Evolutionary conservation across 2,797 vertebrate genomes (phyloP), one percentile per base, ranked within the genome.

Genomic region (Pelochelys cantorii): DNA sequence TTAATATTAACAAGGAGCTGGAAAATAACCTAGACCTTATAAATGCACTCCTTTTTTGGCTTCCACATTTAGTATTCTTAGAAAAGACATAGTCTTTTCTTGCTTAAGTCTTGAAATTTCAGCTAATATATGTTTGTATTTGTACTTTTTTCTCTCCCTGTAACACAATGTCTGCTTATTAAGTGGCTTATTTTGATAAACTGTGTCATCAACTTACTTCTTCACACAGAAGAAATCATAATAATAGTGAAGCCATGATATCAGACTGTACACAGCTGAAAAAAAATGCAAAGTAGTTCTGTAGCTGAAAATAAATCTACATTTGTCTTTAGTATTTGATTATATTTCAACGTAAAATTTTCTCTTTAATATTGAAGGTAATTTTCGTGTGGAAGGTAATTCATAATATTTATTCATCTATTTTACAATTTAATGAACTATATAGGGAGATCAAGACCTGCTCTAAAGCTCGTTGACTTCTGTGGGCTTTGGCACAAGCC

Each of bases 21-120:
- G 18, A 37, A 71, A 71, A 56, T n/a, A 56, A 27, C 9, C 23
- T 42, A 14, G 12, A 29, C 13, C 48, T 77, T 71, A 10, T 20
- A 68, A 13, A 0, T 0, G 0, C 65, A 59, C 68, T 65, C 62
- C 59, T 13, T 83, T 5, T 81, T 60, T 91, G 42, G 42, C 12
- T 81, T 52, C 75, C 27, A 31, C 59, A 37, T 59, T 42, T 71
- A 82, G 15, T 74, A 48, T 42, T 82, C 65, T 90, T 88, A 90
- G 90, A 85, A 68, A 74, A 81, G 34, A n/a, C 27, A 60, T 81
- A 48, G 42, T 48, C 42, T 48, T 48, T 48, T 48, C 42, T 48
- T 34, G 22, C 89, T 90, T 91, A 86, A 93, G 83, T 89, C 55
- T 79, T 90, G 81, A 92, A 83, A 81, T 82, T 42, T 84, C 53